Conservation (phyloP, 2,888 invertebrate genomes). For the Flexamia atlantica region DNA sequence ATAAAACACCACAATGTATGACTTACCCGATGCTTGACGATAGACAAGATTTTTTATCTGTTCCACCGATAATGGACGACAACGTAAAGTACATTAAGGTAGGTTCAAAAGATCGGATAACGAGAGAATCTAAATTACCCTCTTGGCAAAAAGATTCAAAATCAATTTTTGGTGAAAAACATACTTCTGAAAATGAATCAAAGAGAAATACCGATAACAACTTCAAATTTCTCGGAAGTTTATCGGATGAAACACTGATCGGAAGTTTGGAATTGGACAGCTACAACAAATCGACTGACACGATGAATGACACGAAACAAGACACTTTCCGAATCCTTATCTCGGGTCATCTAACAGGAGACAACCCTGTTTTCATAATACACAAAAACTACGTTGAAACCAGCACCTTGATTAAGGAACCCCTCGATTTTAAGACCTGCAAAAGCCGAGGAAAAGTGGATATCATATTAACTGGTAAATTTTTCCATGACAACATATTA, state of each 20-base stretch:
- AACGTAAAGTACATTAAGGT: not conserved
- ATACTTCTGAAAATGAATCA: not conserved
- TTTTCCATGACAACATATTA: conserved; percentile 4
- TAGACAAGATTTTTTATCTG: not conserved
- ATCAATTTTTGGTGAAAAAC: not conserved
- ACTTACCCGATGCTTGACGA: no score
- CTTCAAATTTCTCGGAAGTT: not conserved
- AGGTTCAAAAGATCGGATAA: not conserved
- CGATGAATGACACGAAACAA: not conserved
- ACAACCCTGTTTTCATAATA: not conserved
- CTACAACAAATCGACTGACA: not conserved
- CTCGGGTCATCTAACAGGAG: not conserved
- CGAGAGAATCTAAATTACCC: not conserved
- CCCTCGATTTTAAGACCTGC: not conserved
- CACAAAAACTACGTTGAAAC: not conserved
- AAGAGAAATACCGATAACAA: not conserved
- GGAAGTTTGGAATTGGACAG: not conserved
- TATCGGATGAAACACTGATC: not conserved
- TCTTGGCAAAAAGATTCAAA: not conserved
- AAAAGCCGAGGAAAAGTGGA: not conserved
- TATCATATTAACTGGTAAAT: not conserved
- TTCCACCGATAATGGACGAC: conserved; percentile 1
- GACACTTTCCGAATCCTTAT: not conserved
- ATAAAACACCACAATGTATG: not conserved
- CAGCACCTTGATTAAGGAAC: not conserved